Base-by-base conservation (phyloP, 2,797 vertebrate genomes). In the Hyperoplus immaculatus region DNA sequence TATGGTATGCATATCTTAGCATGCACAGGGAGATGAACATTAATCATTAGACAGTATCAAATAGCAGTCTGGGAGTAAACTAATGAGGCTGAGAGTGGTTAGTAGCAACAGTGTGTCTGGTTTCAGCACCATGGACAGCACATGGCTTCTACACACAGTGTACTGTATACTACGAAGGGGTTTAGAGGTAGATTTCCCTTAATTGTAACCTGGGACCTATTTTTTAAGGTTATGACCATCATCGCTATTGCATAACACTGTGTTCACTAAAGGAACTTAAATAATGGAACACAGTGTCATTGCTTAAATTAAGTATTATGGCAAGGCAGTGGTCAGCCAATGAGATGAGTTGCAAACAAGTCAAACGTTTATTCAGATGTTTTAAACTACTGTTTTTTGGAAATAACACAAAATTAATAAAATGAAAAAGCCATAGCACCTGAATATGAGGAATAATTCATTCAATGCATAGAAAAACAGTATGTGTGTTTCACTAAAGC, bases 51-150 rank as follows among this genome's bases (percentile, higher is more conserved):
- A 39, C 38, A 58, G 71, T 56, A 72, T 70, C 80, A 67, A 68
- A 79, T 82, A 68, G 77, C 68, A 69, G 77, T 77, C 61, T 80
- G 78, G 69, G 67, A 75, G 59, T 57, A 68, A 68, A 79, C 73
- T 82, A 86, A 90, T 88, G 68, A 85, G 83, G 69, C 51, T 46
- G 57, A 58, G 65, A 76, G 76, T 5, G 43, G 53, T n/a, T 8
- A 1, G 64, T 58, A 58, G 76, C 29, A 82, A 64, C 51, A 51
- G 41, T 6, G 21, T 53, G 60, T 50, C 73, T 76, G 65, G 58
- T 78, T 92, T 94, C 94, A 94, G 94, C 69, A 94, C 93, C 93
- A 91, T 36, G 93, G 94, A 94, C 89, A 95, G 93, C 87, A 75
- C 73, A 56, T n/a, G 58, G 55, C 72, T 55, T 1, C 13, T 2